Base-by-base conservation (phyloP, 35 echinoderm and acorn worm species). In the Hemicentrotus pulcherrimus region DNA sequence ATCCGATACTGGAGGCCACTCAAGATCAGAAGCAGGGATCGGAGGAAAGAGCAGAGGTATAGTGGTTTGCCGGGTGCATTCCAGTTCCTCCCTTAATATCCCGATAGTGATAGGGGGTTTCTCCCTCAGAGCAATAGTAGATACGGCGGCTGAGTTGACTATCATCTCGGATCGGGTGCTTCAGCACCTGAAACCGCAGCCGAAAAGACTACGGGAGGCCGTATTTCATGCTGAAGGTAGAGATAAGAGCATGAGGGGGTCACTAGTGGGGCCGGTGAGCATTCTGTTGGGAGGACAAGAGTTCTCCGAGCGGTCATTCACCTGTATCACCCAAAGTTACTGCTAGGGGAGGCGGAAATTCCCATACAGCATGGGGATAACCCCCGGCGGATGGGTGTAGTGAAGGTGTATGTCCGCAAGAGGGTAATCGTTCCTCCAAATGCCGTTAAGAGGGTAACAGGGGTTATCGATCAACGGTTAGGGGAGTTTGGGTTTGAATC, bases 111-210 rank as follows among this genome's bases (percentile, higher is more conserved):
- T 55, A 11, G 50, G 50, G 9, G 50, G 50, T 15, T 15, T 55
- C 14, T 15, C 50, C 8, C 50, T 55, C 5, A 55, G 5, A 0
- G 95, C 95, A 5, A 47, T 95, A 14, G 61, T 95, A 16, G 95
- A 95, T 47, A 95, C 52, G 12, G 89, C 95, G 30, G 95, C 55
- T 1, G 88, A 95, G 89, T 85, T 95, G 11, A 90, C 95, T 7
- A 95, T 95, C 32, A 87, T 96, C 31, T 96, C 95, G 1, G 95
- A 96, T 94, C 65, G 70, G 19, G 78, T 96, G 11, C 47, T 86
- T 41, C 8, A 48, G 22, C 31, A n/a, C 31, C 61, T 96, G 9
- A 4, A 47, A 13, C 86, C 96, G 5, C 31, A 85, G 32, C 96
- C 96, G 4, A 47, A 50, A 30, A 61, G 46, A 6, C 31, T 95